Evolutionary conservation across 2,113 vertebrate genomes (phyloP).

Genomic region (Fregetta grallaria): DNA sequence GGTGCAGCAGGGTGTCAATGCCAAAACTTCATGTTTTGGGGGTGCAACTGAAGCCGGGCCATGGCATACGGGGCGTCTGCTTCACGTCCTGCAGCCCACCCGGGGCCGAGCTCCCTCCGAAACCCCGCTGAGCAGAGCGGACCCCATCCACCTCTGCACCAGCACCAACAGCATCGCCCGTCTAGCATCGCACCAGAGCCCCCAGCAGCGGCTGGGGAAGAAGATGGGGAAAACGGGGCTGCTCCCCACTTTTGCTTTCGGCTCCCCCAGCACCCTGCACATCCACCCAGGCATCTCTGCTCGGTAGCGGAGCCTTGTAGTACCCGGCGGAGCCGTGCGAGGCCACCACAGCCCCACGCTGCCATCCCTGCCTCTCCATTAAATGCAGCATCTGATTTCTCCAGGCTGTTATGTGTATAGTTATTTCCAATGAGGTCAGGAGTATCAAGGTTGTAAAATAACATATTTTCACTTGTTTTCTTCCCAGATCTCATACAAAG

Average conservation of each 20-base stretch:
- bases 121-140: accelerated
- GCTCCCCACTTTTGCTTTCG: accelerated
- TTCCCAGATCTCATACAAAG: slow-evolving; percentile 39
- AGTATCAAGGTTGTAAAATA: slow-evolving; percentile 79
- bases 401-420: background rate
- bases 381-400: background rate
- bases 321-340: background rate
- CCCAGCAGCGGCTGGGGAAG: accelerated
- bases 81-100: background rate
- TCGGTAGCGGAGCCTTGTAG: background rate
- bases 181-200: accelerated
- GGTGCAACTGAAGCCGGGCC: accelerated
- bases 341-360: slow-evolving; percentile 32
- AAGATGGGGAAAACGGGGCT: accelerated
- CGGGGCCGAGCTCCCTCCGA: accelerated
- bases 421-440: slow-evolving; percentile 74
- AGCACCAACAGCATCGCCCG: accelerated
- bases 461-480: slow-evolving; percentile 73
- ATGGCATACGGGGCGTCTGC: accelerated
- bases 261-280: background rate
- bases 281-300: background rate
- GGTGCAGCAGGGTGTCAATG: accelerated
- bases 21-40: accelerated
- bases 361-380: background rate
- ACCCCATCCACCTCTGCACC: accelerated